Percentiles rank a stretch among this genome's conserved stretches.
Evolutionary conservation across 2,888 invertebrate genomes (phyloP).

Genomic region (Limenitis camilla): DNA sequence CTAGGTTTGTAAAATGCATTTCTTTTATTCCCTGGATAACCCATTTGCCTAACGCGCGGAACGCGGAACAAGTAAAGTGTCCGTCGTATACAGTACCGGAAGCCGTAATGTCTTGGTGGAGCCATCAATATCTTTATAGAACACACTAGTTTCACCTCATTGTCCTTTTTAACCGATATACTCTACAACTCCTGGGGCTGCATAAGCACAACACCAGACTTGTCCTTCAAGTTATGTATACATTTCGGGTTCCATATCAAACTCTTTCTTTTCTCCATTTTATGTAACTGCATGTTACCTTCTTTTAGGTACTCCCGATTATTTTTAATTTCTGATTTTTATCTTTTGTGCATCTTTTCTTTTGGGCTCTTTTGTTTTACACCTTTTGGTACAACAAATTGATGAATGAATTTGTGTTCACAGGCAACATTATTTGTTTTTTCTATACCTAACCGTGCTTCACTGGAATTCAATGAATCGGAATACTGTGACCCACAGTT

Average conservation of each 20-base stretch:
- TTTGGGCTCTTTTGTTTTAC: constrained; percentile 10
- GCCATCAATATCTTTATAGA: constrained; percentile 38
- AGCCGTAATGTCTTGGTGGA: no score
- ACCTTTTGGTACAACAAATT: not conserved
- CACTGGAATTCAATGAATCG: constrained; percentile 32
- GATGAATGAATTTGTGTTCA: constrained; percentile 32
- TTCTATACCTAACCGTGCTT: constrained; percentile 40
- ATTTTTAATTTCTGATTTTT: constrained; percentile 27
- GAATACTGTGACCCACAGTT: constrained; percentile 19
- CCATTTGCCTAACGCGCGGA: no score
- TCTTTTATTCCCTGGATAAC: no score
- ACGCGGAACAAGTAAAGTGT: no score
- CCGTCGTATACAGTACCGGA: no score
- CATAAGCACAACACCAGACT: constrained; percentile 37
- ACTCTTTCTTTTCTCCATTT: no score
- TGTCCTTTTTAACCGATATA: constrained; percentile 21
- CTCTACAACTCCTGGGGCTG: constrained; percentile 38
- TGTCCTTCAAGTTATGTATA: constrained; percentile 2
- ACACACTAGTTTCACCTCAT: constrained; percentile 42
- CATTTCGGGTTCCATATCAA: no score
- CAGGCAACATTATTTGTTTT: constrained; percentile 31
- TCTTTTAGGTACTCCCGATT: constrained; percentile 37
- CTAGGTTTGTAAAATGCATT: no score
- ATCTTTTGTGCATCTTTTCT: constrained; percentile 17
- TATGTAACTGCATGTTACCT: constrained; percentile 24